phyloP scores from a whole-genome alignment of 1,140 invertebrate genomes.

The Camponotus vicinus region DNA sequence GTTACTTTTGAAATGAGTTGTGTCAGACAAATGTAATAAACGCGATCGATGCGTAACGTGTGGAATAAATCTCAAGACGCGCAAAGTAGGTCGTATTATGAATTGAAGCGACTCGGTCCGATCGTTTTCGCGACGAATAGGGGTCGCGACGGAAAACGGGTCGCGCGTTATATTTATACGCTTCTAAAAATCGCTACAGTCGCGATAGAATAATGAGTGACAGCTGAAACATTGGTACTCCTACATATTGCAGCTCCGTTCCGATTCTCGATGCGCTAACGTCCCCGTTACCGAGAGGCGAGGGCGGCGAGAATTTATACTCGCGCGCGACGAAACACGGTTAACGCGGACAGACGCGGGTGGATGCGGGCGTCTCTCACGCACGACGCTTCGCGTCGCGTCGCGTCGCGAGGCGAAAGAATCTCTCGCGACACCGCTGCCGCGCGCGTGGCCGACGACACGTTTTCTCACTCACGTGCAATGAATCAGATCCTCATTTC shows the following conservation, averaged over 20 bases:
- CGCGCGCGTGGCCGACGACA: background rate
- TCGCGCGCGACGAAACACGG: background rate
- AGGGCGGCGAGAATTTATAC: conserved; percentile 16
- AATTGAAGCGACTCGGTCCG: conserved; percentile 27
- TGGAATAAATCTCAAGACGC: conserved; percentile 25
- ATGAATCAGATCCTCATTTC: conserved; percentile 54
- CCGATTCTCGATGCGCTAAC: conserved; percentile 1
- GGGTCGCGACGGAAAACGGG: conserved; percentile 27
- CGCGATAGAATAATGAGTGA: conserved; percentile 55
- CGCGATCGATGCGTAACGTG: background rate
- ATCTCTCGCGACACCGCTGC: background rate
- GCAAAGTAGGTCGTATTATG: conserved; percentile 49
- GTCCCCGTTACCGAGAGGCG: background rate
- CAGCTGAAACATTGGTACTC: conserved; percentile 41
- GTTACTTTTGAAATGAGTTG: background rate
- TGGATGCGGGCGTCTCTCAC: background rate
- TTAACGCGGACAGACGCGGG: conserved; percentile 7
- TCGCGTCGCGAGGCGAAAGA: conserved; percentile 14
- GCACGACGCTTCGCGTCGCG: background rate
- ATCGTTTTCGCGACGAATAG: conserved; percentile 34
- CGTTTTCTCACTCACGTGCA: conserved; percentile 24
- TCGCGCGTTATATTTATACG: conserved; percentile 50
- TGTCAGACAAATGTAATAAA: conserved; percentile 21
- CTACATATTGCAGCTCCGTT: conserved; percentile 31
- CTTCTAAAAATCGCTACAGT: conserved; percentile 46